phyloP scores from a whole-genome alignment of 1,140 invertebrate genomes.

The Papilio aristodemus region DNA sequence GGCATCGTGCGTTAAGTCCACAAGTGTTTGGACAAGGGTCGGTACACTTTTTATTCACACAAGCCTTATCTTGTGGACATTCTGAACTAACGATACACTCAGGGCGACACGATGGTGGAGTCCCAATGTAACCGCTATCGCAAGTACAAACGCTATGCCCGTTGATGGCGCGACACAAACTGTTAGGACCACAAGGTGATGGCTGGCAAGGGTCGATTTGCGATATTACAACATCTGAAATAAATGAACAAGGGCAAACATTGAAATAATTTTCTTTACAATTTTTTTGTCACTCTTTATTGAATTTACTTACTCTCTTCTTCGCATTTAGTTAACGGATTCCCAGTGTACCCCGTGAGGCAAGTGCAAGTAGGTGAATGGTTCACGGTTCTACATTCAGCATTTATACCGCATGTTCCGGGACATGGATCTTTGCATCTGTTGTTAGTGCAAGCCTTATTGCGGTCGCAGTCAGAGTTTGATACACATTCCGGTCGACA shows the following conservation, averaged over 20 bases:
- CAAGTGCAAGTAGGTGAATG: conserved; percentile 89
- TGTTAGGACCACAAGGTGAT: conserved; percentile 91
- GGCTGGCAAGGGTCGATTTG: conserved; percentile 86
- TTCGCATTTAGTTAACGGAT: conserved; percentile 81
- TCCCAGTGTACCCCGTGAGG: conserved; percentile 86
- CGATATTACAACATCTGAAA: conserved; percentile 47
- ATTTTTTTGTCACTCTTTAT: conserved; percentile 23
- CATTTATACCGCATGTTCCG: conserved; percentile 89
- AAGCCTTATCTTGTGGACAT: conserved; percentile 90
- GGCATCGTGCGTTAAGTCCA: conserved; percentile 89
- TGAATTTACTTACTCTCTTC: conserved; percentile 56
- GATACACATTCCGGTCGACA: conserved; percentile 92
- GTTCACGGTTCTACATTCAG: conserved; percentile 89
- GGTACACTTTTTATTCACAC: conserved; percentile 89
- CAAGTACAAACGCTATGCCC: conserved; percentile 91
- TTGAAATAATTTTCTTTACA: conserved; percentile 21
- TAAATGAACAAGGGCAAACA: conserved; percentile 41
- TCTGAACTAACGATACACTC: conserved; percentile 92
- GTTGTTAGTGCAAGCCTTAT: conserved; percentile 89
- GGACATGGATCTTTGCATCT: conserved; percentile 91
- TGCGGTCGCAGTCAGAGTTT: conserved; percentile 90
- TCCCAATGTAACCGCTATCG: conserved; percentile 86
- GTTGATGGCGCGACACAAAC: conserved; percentile 87
- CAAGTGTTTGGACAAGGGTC: conserved; percentile 91
- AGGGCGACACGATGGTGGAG: conserved; percentile 89